Conservation (phyloP, 2,888 invertebrate species). For the Cephus rjabovi region DNA sequence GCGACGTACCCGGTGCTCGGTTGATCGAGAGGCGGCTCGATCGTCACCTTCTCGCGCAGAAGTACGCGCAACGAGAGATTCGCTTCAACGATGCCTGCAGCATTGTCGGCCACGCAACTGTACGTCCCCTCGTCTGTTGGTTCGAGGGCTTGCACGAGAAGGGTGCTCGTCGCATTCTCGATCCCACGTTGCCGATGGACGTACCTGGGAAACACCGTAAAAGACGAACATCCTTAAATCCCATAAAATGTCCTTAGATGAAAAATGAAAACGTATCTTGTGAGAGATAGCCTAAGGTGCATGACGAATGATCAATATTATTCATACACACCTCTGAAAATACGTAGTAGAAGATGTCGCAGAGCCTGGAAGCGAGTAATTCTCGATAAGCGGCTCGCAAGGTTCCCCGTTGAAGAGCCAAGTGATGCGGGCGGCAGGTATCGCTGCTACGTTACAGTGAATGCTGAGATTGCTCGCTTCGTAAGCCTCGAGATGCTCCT, state of each 20-base stretch:
- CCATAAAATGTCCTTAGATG: too few relatives aligned
- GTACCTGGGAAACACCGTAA: conserved; percentile 39
- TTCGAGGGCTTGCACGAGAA: conserved; percentile 52
- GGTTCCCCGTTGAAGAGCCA: conserved; percentile 86
- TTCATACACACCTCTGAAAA: background rate
- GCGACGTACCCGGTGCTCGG: conserved; percentile 54
- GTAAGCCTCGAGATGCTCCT: conserved; percentile 80
- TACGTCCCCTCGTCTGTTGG: conserved; percentile 83
- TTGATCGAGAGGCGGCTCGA: conserved; percentile 53
- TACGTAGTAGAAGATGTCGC: conserved; percentile 12
- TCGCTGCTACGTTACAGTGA: conserved; percentile 81
- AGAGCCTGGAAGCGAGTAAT: conserved; percentile 39
- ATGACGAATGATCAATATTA: background rate
- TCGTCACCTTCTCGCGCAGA: conserved; percentile 63
- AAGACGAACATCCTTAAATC: too few relatives aligned
- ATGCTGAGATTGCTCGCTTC: conserved; percentile 86
- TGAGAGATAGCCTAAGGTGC: too few relatives aligned
- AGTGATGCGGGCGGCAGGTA: conserved; percentile 83
- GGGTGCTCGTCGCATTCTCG: conserved; percentile 49
- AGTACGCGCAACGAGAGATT: conserved; percentile 86
- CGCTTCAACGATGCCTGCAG: conserved; percentile 82
- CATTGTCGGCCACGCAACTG: conserved; percentile 86
- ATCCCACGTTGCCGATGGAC: conserved; percentile 50
- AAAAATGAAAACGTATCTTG: too few relatives aligned
- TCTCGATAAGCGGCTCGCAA: conserved; percentile 78